Evolutionary conservation across 2,888 invertebrate genomes (phyloP).

Genomic region (Sinodicranocentrus sp.): DNA sequence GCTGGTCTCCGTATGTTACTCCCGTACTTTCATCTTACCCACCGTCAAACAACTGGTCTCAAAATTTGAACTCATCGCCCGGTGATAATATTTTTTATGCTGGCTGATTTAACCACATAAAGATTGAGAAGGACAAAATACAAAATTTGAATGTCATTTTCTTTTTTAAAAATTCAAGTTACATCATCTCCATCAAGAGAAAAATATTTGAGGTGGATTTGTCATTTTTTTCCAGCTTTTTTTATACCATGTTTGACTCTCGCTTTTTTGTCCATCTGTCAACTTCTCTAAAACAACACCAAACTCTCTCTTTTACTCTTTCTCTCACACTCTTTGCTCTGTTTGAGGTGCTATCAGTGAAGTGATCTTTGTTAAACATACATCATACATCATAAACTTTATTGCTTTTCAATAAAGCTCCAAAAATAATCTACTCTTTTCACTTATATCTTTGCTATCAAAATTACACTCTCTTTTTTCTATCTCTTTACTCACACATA

Average conservation of each 20-base stretch:
- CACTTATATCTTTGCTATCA: no score
- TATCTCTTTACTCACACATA: slow-evolving; percentile 2
- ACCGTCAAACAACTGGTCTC: slow-evolving; percentile 68
- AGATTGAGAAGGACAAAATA: no score
- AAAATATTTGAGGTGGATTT: neutral
- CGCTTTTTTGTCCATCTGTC: slow-evolving; percentile 67
- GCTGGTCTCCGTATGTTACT: slow-evolving; percentile 74
- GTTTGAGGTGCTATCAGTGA: slow-evolving; percentile 67
- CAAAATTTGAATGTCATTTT: no score
- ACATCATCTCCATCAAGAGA: neutral
- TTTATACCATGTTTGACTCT: slow-evolving; percentile 17
- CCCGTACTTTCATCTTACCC: slow-evolving; percentile 67
- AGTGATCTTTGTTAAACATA: slow-evolving; percentile 62
- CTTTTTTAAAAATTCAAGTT: no score
- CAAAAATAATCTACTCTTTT: neutral
- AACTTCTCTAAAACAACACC: slow-evolving; percentile 51
- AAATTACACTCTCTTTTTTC: no score
- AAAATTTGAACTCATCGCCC: slow-evolving; percentile 69
- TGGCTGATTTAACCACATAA: slow-evolving; percentile 13
- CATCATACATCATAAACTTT: slow-evolving; percentile 24
- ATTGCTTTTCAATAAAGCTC: slow-evolving; percentile 55
- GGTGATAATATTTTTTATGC: slow-evolving; percentile 63
- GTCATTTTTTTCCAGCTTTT: slow-evolving; percentile 21
- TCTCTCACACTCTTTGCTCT: slow-evolving; percentile 28
- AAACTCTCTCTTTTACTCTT: no score